Base-by-base conservation (phyloP, 2,888 invertebrate genomes). In the Zhuqinia jingwanae region DNA sequence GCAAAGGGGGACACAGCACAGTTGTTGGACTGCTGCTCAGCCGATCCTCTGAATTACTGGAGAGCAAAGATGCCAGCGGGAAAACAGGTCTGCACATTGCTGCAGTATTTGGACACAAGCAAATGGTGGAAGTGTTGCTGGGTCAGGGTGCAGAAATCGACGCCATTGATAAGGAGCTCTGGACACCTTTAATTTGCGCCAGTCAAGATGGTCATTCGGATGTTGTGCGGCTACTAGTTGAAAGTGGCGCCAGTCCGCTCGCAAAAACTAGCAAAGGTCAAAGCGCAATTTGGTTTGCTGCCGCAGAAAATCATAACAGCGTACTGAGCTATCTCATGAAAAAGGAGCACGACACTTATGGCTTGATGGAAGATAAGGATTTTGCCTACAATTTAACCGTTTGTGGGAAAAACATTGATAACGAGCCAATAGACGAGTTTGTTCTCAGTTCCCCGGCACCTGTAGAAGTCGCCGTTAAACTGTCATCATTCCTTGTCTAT, bases 111-210 rank as follows among this genome's bases (percentile, higher is more conserved):
- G 99, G 99, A 1, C 99, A 99, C 92, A 96, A 97, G 92, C 98
- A 99, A 93, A 99, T 99, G 99, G 98, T 99, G 36, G 98, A 98
- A 93, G 96, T 99, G 30, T 94, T 90, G 10, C 94, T 99, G 87
- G 99, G 99, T 75, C 99, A 99, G 94, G 99, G 99, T 78, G 98
- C 98, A 45, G 99, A 99, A 93, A 99, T 99, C 92, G 99, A 99
- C 92, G 97, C 98, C 17, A 97, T 97, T 85, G 99, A 99, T 92
- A 97, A 94, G 93, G 98, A 98, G 92, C 97, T 98, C 73, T 98
- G 98, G 98, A 98, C 98, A 30, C 96, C 98, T 50, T 93, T 99
- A 91, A 98, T 99, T 93, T 98, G 97, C 93, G 97, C 98, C 42
- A 96, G 98, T 68, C 95, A 97, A 93, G 97, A 98, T 80, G 99